A percentile compares a stretch with the other conserved stretches of the same genome.
Conservation (phyloP, 2,113 vertebrate species). For the Syngnathus scovelli region DNA sequence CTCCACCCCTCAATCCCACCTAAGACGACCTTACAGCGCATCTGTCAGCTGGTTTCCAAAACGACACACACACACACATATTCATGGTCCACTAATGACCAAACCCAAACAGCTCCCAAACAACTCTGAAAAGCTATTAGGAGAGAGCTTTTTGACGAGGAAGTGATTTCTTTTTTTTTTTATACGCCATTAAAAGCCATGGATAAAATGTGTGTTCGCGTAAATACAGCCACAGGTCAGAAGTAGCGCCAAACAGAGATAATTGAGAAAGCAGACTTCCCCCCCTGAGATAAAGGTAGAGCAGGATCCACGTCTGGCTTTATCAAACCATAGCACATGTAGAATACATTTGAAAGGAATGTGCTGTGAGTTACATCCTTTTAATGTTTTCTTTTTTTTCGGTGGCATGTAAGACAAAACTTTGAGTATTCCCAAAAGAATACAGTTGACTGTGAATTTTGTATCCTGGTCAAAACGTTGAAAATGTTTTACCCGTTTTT, state of each 20-base stretch:
- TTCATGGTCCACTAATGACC: constrained; percentile 62
- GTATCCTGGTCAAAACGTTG: not conserved
- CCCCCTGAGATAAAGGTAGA: constrained; percentile 47
- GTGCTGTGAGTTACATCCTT: not conserved
- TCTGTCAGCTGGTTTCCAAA: constrained; percentile 52
- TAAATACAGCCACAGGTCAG: constrained; percentile 70
- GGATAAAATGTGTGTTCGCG: constrained; percentile 70
- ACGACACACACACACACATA: constrained; percentile 24
- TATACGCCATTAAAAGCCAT: constrained; percentile 67
- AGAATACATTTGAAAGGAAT: constrained; percentile 7
- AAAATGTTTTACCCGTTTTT: not conserved
- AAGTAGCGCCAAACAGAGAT: constrained; percentile 56
- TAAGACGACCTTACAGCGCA: constrained; percentile 44
- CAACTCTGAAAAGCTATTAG: constrained; percentile 65
- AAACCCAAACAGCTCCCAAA: constrained; percentile 66
- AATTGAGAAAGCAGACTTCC: constrained; percentile 56
- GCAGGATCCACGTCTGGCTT: constrained; percentile 48
- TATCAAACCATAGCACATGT: constrained; percentile 9
- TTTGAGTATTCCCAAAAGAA: not conserved
- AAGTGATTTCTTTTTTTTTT: constrained; percentile 68
- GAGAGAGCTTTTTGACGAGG: constrained; percentile 61
- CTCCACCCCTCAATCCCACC: constrained; percentile 38
- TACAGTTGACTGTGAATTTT: not conserved
- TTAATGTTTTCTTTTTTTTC: not conserved
- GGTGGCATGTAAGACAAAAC: not conserved